Evolutionary conservation across 2,797 vertebrate genomes (phyloP), one percentile per base, ranked within the genome.

Genomic region (Tokudaia muenninki): DNA sequence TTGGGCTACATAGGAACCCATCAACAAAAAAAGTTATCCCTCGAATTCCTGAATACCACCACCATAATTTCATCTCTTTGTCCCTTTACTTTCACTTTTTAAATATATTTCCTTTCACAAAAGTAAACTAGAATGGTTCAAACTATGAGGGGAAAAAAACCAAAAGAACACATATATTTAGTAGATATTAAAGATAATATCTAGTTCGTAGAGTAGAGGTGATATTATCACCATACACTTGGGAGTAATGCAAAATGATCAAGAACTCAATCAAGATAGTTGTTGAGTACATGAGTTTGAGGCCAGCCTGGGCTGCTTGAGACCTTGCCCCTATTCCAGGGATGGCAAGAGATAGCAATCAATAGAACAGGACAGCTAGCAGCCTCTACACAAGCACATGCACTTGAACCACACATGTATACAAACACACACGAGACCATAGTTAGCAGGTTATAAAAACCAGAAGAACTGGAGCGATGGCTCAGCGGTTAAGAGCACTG

Each of bases 111-210:
- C n/a, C 22, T 89, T 89, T 79, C 34, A 63, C 86, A 92, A 87
- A 91, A 91, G 44, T 63, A 87, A 96, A 47, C 47, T 86, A 14
- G 37, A 63, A 59, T 83, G 81, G 84, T 93, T 94, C 87, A 94
- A 91, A 87, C 31, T 12, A 52, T 74, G 37, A 41, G 41, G 79
- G 1, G 29, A 72, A 86, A 90, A 3, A 72, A 50, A 67, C n/a
- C 72, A 22, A 2, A 90, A 6, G 83, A 78, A 87, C 34, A 59
- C 24, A 75, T 55, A 77, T 34, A 61, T 82, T 90, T 82, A 47
- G 10, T 91, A 84, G 57, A 47, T 65, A 63, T 31, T 87, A 88
- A 87, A 91, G 26, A 79, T 88, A 83, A 94, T 34, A 29, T 37
- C 50, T 87, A 8, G 11, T 83, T 50, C 57, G 1, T 82, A 22